phyloP scores from a whole-genome alignment of 2,797 vertebrate genomes.

The Sebastiscus tertius region DNA sequence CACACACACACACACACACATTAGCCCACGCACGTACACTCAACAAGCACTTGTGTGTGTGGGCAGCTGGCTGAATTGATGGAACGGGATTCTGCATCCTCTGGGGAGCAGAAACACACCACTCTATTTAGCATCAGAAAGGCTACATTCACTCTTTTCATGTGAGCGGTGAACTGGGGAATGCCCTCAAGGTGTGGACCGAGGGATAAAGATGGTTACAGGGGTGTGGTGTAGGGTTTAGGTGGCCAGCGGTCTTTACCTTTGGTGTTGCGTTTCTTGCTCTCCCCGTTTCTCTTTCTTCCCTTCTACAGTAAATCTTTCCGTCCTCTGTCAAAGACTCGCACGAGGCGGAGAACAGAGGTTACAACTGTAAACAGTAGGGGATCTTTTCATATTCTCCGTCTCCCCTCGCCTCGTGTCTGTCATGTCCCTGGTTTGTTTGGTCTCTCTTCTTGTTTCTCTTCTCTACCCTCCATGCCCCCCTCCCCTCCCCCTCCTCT shows the following conservation, averaged over 20 bases:
- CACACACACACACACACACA: conserved; percentile 36
- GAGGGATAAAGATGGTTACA: conserved; percentile 49
- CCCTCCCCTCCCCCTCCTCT: neutral
- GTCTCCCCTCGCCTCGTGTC: conserved; percentile 28
- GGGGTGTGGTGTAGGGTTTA: conserved; percentile 44
- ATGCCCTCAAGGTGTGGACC: conserved; percentile 73
- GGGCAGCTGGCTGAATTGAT: conserved; percentile 79
- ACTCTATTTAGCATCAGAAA: conserved; percentile 77
- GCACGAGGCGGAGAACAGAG: conserved; percentile 17
- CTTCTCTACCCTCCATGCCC: conserved; percentile 9
- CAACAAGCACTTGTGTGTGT: conserved; percentile 78
- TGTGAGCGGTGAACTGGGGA: conserved; percentile 67
- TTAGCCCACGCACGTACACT: conserved; percentile 69
- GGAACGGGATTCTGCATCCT: conserved; percentile 75
- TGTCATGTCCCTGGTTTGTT: conserved; percentile 50
- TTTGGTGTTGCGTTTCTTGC: conserved; percentile 25
- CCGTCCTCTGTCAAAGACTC: conserved; percentile 23
- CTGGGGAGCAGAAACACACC: conserved; percentile 68
- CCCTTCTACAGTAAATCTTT: conserved; percentile 22
- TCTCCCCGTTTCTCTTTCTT: conserved; percentile 9
- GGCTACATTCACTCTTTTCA: conserved; percentile 73
- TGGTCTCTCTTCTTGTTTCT: conserved; percentile 49
- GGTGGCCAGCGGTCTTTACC: conserved; percentile 20
- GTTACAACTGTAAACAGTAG: conserved; percentile 54
- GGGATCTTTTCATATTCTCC: conserved; percentile 34